Base-by-base conservation (phyloP, 2,888 invertebrate species). In the Abscondita cerata region DNA sequence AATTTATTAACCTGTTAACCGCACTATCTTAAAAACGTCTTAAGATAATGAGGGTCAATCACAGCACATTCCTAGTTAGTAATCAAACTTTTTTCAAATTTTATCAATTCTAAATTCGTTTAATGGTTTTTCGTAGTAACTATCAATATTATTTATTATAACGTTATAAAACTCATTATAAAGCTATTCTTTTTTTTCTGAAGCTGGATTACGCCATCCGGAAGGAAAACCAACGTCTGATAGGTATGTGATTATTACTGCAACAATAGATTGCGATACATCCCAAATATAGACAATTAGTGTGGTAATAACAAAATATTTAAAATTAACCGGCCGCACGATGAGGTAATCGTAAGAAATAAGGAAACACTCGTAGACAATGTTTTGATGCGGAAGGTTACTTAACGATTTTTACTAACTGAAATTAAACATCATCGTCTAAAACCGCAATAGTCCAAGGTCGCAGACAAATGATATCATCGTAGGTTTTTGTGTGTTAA, bases 391-490 rank as follows among this genome's bases (percentile, higher is more conserved):
- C 19, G 18, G 9, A 18, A 41, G 8, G 41, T 36, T 9, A 36
- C 11, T 36, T 9, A n/a, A n/a, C 15, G 6, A 40, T 40, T 12
- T 12, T 12, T 40, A 36, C 36, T 12, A n/a, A 36, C 36, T 36
- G 36, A 36, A 36, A 36, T n/a, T n/a, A 18, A 41, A 46, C 33
- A 46, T 36, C 47, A 47, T 53, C 33, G 55, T 40, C 44, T 34
- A 52, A 63, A 63, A 63, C 63, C 63, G 53, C 64, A 64, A 59
- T 54, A 60, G 31, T 20, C 48, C 64, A 64, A 64, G 64, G 64
- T 57, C 53, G 60, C 64, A 64, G 64, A 64, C 64, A 47, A 57
- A 64, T 64, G 64, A 64, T 64, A 64, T 64, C 64, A 64, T 64
- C 58, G 34, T 53, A 61, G 57, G 41, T 64, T 63, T 64, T 64